These are phyloP conservation scores for Trachelus stipa DNA, from an alignment of 2,888 invertebrate genomes.

Conservation along the genomic window DNA sequence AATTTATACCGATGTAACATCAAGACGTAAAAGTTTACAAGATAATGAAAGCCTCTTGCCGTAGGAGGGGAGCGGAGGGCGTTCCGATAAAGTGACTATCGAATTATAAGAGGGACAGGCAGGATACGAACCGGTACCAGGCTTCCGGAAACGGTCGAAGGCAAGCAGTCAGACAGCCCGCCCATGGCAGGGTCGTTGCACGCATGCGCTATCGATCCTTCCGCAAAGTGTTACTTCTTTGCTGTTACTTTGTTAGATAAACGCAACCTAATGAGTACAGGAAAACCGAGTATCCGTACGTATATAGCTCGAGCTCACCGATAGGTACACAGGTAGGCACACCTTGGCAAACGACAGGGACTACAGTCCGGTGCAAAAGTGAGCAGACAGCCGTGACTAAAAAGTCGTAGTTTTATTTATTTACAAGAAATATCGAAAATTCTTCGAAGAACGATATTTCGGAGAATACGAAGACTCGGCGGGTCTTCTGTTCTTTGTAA, in stretches of 20 bases:
- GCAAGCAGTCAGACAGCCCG: constrained; percentile 6
- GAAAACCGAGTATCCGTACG: constrained; percentile 34
- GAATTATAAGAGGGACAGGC: no score
- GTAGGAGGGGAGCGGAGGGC: no score
- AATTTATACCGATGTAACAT: no score
- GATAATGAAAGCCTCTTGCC: no score
- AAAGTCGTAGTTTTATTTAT: no score
- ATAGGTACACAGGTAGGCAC: constrained; percentile 5
- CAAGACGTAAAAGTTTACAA: no score
- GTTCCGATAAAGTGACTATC: no score
- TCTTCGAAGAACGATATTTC: no score
- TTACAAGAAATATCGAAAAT: no score
- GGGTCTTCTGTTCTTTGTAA: no score
- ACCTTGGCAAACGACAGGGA: neutral
- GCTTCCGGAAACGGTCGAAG: constrained; percentile 1
- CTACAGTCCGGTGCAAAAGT: neutral
- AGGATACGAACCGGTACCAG: constrained; percentile 5
- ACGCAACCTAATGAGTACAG: constrained; percentile 42
- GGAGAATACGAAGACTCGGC: no score
- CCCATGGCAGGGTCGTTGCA: constrained; percentile 30
- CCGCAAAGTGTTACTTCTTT: constrained; percentile 24
- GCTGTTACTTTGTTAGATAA: constrained; percentile 19
- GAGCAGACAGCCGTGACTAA: no score
- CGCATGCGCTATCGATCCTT: constrained; percentile 37
- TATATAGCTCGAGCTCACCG: constrained; percentile 3